phyloP scores from a whole-genome alignment of 1,140 invertebrate species.

The Tribolium castaneum region DNA sequence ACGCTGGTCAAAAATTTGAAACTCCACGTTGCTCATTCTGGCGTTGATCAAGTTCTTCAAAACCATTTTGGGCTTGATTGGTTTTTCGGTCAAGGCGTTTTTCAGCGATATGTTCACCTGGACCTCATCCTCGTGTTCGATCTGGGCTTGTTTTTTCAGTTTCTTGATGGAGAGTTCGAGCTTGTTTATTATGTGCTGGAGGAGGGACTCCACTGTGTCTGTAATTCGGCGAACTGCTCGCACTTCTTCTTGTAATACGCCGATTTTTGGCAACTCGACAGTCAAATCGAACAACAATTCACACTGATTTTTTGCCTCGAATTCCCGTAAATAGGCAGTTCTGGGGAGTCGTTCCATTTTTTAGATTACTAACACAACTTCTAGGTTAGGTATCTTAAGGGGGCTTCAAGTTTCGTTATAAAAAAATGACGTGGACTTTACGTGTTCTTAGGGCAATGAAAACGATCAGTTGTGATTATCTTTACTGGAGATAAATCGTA shows the following conservation, averaged over 20 bases:
- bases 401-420: too few relatives aligned
- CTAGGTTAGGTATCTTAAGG: neutral
- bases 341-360: neutral
- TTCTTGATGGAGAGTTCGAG: conserved; percentile 41
- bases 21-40: neutral
- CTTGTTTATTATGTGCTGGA: conserved; percentile 44
- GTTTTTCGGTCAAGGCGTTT: conserved; percentile 3
- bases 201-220: conserved; percentile 40
- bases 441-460: too few relatives aligned
- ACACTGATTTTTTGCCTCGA: conserved; percentile 33
- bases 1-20: conserved; percentile 58
- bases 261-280: conserved; percentile 15
- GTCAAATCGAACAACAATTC: conserved; percentile 45
- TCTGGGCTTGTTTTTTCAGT: neutral
- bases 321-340: conserved; percentile 45
- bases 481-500: too few relatives aligned
- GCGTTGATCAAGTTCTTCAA: conserved; percentile 8
- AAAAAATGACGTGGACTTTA: too few relatives aligned
- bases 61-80: conserved; percentile 1
- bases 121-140: neutral
- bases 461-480: too few relatives aligned
- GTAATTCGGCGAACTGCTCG: conserved; percentile 37
- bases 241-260: conserved; percentile 47
- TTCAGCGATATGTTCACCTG: conserved; percentile 22
- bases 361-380: neutral